Conservation (phyloP, 2,888 invertebrate genomes). For the Himalopsyche kuldschensis region DNA sequence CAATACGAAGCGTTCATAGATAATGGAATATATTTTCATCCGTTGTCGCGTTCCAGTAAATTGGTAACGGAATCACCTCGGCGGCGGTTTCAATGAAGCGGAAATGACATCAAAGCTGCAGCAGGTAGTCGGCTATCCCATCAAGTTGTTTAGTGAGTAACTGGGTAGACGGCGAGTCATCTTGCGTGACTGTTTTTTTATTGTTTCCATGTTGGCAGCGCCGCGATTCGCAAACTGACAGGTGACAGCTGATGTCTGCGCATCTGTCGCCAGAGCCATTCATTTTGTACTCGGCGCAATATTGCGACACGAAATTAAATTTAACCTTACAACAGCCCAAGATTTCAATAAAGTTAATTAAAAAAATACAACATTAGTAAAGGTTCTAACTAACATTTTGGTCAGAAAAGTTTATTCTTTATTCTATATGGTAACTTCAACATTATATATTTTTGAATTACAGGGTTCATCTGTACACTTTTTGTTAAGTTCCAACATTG, state of each 20-base stretch:
- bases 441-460: too few species aligned
- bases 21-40: too few species aligned
- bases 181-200: neutral
- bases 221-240: neutral
- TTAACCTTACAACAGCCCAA: too few species aligned
- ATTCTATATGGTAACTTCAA: too few species aligned
- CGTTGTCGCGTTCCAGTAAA: neutral
- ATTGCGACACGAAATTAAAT: too few species aligned
- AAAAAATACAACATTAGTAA: too few species aligned
- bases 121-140: neutral
- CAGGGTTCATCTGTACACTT: too few species aligned
- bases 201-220: neutral
- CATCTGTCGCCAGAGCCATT: neutral
- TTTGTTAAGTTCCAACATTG: too few species aligned
- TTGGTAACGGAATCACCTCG: neutral
- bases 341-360: too few species aligned
- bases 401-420: too few species aligned
- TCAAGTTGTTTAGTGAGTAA: neutral
- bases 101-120: neutral
- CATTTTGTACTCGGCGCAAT: neutral
- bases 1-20: too few species aligned
- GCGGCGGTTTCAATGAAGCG: neutral
- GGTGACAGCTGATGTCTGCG: neutral
- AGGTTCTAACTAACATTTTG: too few species aligned
- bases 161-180: neutral